Evolutionary conservation across 2,113 vertebrate species (phyloP).

Genomic region (Phalacrocorax brasilianus): DNA sequence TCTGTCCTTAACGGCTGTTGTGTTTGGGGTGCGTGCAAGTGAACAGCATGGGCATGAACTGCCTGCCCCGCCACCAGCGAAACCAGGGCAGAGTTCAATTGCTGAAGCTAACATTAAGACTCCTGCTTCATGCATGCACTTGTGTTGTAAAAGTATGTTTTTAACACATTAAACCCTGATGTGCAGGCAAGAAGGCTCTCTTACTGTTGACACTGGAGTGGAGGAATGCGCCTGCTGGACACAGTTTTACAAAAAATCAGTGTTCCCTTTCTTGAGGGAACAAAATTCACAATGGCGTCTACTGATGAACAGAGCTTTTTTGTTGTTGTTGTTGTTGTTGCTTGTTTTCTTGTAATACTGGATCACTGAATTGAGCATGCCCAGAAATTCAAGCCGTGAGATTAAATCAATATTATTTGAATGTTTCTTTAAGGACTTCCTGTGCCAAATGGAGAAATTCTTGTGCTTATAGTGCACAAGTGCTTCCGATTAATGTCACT

Average conservation of each 20-base stretch:
- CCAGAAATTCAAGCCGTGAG: background rate
- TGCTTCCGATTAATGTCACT: background rate
- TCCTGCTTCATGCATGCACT: background rate
- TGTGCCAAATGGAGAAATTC: background rate
- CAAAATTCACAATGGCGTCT: background rate
- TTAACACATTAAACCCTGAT: background rate
- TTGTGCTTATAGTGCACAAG: background rate
- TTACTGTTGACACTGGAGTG: background rate
- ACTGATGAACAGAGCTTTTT: background rate
- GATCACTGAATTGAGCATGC: background rate
- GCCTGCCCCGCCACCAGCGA: background rate
- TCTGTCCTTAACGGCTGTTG: background rate
- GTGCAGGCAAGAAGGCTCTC: background rate
- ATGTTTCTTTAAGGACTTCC: slow-evolving; percentile 11
- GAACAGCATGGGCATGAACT: background rate
- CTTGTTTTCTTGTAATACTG: background rate
- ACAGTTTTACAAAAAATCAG: background rate
- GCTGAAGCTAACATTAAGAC: background rate
- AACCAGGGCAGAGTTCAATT: background rate
- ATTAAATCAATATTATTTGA: background rate
- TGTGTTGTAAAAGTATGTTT: background rate
- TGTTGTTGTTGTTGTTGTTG: too few relatives aligned
- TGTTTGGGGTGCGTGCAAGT: background rate
- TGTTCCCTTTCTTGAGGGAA: background rate
- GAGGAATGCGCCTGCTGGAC: background rate